phyloP scores from a whole-genome alignment of 1,140 invertebrate species.

The Drosophila saltans region DNA sequence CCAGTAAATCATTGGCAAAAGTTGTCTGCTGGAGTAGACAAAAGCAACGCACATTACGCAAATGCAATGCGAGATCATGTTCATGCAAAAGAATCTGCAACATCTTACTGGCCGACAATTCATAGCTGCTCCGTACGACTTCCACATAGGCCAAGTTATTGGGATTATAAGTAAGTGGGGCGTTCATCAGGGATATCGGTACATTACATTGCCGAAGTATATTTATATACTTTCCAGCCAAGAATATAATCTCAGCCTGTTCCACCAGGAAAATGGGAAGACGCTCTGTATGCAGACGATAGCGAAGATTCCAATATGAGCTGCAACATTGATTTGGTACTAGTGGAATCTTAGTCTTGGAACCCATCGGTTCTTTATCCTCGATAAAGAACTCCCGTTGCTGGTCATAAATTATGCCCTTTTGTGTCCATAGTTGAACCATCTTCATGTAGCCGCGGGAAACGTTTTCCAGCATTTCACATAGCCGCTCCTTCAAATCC shows the following conservation, averaged over 20 bases:
- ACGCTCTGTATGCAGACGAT: slow-evolving; percentile 31
- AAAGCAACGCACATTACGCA: slow-evolving; percentile 42
- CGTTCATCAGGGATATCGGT: slow-evolving; percentile 48
- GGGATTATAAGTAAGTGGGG: slow-evolving; percentile 37
- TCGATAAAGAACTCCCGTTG: slow-evolving; percentile 60
- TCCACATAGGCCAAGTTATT: slow-evolving; percentile 15
- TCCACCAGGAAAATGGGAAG: slow-evolving; percentile 50
- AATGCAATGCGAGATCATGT: slow-evolving; percentile 36
- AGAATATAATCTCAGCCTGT: slow-evolving; percentile 32
- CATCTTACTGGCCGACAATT: slow-evolving; percentile 50
- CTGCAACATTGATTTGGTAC: slow-evolving; percentile 52
- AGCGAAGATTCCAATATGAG: slow-evolving; percentile 55
- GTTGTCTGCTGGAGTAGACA: slow-evolving; percentile 42
- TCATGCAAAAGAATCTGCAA: slow-evolving; percentile 35
- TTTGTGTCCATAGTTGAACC: slow-evolving; percentile 67
- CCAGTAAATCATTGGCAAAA: slow-evolving; percentile 34
- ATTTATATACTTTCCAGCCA: slow-evolving; percentile 66
- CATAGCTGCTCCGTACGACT: slow-evolving; percentile 46
- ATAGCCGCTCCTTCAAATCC: slow-evolving; percentile 29
- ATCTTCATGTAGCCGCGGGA: slow-evolving; percentile 61
- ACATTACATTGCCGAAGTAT: slow-evolving; percentile 64
- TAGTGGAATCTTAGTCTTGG: no score
- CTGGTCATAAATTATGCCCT: slow-evolving; percentile 56
- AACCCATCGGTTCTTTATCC: slow-evolving; percentile 32
- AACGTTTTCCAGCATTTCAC: slow-evolving; percentile 23